Conservation (phyloP, 1,140 invertebrate species). For the Lethrus apterus region DNA sequence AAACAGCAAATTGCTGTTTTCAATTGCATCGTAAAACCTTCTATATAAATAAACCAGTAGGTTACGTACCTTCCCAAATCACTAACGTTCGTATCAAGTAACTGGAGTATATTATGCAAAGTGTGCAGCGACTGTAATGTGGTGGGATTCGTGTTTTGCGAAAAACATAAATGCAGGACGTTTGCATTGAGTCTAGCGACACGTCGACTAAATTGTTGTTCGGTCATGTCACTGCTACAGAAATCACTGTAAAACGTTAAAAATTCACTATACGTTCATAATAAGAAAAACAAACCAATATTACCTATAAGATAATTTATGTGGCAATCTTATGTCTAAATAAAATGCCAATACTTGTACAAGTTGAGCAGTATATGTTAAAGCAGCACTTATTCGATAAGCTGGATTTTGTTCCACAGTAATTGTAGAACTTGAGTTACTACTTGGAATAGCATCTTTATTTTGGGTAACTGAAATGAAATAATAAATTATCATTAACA, state of each 20-base stretch:
- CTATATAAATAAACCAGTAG: no score
- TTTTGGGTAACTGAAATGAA: conserved; percentile 52
- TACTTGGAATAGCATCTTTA: conserved; percentile 54
- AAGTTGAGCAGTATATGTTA: conserved; percentile 75
- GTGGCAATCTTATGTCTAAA: conserved; percentile 67
- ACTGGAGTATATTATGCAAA: conserved; percentile 63
- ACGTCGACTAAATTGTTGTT: conserved; percentile 63
- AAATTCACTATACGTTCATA: conserved; percentile 7
- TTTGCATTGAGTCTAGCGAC: conserved; percentile 76
- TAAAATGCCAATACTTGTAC: conserved; percentile 71
- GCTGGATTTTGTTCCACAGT: conserved; percentile 56
- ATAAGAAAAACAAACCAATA: conserved; percentile 1
- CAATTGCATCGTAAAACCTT: no score
- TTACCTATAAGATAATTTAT: conserved; percentile 67
- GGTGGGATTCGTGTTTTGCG: conserved; percentile 61
- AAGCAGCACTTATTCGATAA: conserved; percentile 67
- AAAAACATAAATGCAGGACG: conserved; percentile 72
- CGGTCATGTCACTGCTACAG: conserved; percentile 54
- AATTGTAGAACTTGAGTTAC: conserved; percentile 40
- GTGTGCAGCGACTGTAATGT: conserved; percentile 61
- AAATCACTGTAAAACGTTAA: conserved; percentile 61
- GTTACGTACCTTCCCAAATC: conserved; percentile 59
- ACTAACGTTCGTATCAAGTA: conserved; percentile 57
- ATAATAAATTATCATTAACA: background rate
- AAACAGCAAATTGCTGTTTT: no score